These are phyloP conservation scores for Periophthalmodon schlosseri DNA, from an alignment of 2,113 vertebrate genomes.

Conservation along the genomic window DNA sequence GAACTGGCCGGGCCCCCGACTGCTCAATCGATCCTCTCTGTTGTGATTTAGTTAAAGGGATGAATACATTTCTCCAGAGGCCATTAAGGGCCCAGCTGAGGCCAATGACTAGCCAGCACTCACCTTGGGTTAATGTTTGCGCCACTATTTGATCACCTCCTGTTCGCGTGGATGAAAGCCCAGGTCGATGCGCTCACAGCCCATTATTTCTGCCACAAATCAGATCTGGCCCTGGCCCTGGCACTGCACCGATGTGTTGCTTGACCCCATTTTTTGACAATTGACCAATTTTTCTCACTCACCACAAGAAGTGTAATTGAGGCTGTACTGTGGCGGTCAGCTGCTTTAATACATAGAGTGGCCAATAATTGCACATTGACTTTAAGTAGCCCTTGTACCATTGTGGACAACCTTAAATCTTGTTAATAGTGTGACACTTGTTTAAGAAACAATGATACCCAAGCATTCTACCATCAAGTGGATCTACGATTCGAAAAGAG, in stretches of 20 bases:
- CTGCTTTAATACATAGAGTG: constrained; percentile 41
- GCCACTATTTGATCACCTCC: constrained; percentile 45
- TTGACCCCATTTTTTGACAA: constrained; percentile 69
- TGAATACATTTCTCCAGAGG: constrained; percentile 58
- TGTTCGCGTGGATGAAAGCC: constrained; percentile 33
- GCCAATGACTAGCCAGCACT: constrained; percentile 47
- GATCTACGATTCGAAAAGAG: neutral
- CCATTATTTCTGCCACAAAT: constrained; percentile 63
- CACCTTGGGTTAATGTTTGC: constrained; percentile 60
- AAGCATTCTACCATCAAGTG: constrained; percentile 23
- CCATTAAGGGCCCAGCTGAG: constrained; percentile 37
- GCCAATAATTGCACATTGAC: constrained; percentile 49
- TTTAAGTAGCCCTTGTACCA: constrained; percentile 30
- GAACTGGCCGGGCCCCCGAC: constrained; percentile 13
- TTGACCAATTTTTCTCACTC: constrained; percentile 53
- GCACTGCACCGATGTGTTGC: constrained; percentile 49
- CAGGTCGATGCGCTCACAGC: constrained; percentile 57
- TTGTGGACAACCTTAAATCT: constrained; percentile 38
- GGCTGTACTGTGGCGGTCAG: constrained; percentile 21
- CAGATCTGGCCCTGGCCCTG: constrained; percentile 36
- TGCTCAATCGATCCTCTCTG: constrained; percentile 51
- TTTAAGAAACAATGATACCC: constrained; percentile 13
- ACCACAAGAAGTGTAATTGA: constrained; percentile 51
- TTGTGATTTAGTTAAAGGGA: constrained; percentile 62
- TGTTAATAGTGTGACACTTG: constrained; percentile 36